Base-by-base conservation (phyloP, 2,888 invertebrate genomes). In the Automeris io region DNA sequence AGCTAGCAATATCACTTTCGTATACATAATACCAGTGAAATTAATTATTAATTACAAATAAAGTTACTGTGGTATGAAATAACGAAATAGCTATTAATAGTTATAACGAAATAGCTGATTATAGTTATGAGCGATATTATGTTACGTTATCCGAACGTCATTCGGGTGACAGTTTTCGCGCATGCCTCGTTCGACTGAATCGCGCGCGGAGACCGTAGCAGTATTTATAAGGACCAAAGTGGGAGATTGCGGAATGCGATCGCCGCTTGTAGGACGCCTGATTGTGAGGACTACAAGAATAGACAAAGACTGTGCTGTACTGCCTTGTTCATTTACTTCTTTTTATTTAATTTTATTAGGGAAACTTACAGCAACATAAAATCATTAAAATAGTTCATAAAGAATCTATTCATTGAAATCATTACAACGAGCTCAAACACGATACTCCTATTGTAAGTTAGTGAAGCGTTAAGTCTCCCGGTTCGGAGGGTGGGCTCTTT, bases 181-280 rank as follows among this genome's bases (percentile, higher is more conserved):
- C 51, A 46, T 39, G 48, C 51, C 46, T 37, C n/a, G 2, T 21
- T 12, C 38, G 39, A 61, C 61, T 62, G 54, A 48, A 41, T 46
- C 53, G 63, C 63, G 63, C 61, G 65, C 62, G 54, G 39, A 37
- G 12, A 11, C 16, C 2, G 2, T 44, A 36, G 42, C 53, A 53
- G 51, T 64, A 57, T 64, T 67, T 65, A 67, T 58, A 35, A 26
- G 37, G 48, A 47, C 49, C 38, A 44, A 54, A 50, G 49, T 45
- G 45, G 48, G 47, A 51, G 29, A 32, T 39, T 34, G 22, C 37
- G 25, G 34, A 29, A 42, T 38, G n/a, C n/a, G n/a, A n/a, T n/a
- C 43, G 46, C 46, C 52, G 51, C 48, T 45, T 43, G 46, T 35
- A 16, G 8, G 29, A 29, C 11, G 29, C 29, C 16, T 8, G 29